Evolutionary conservation across 2,797 vertebrate genomes (phyloP), one percentile per base, ranked within the genome.

Genomic region (Poeciliopsis infans): DNA sequence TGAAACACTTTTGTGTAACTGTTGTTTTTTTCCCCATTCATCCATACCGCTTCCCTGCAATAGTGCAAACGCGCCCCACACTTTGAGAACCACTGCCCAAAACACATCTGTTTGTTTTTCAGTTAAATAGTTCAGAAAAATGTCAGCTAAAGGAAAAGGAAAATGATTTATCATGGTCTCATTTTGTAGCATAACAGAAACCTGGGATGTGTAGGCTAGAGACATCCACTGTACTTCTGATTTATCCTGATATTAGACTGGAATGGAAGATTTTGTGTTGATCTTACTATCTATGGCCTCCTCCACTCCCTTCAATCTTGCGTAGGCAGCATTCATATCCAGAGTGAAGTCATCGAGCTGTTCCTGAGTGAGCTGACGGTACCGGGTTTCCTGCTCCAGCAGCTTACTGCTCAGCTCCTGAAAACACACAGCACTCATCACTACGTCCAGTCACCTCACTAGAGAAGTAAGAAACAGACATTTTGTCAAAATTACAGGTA

Each of bases 311-410:
- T 98, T 97, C 69, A 99, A 96, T 74, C 97, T 93, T 61, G 97
- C 97, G 0, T 97, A 98, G 51, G 98, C 98, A 1, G 96, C 95
- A 87, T 98, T 99, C 90, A 99, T 98, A 66, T 99, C 98, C 95
- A 98, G 81, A 7, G 97, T 99, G 93, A 99, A 99, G 93, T 95
- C 97, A 86, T 99, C 97, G 0, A 99, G 95, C 88, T 99, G 98
- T 28, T 99, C 98, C 94, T 99, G 98, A 79, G 93, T 96, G 72
- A 97, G 95, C 82, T 97, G 96, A 31, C 96, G 96, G 87, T 96
- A 97, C 3, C 94, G 90, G 45, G 97, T 95, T 77, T 99, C 98
- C 89, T 97, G 97, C 43, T 99, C 98, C 33, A 96, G 91, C 57
- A 97, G 88, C 81, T 98, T 98, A 88, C 96, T 96, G 0, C 88